Evolutionary conservation across 2,113 vertebrate species (phyloP).

Genomic region (Anseranas semipalmata): DNA sequence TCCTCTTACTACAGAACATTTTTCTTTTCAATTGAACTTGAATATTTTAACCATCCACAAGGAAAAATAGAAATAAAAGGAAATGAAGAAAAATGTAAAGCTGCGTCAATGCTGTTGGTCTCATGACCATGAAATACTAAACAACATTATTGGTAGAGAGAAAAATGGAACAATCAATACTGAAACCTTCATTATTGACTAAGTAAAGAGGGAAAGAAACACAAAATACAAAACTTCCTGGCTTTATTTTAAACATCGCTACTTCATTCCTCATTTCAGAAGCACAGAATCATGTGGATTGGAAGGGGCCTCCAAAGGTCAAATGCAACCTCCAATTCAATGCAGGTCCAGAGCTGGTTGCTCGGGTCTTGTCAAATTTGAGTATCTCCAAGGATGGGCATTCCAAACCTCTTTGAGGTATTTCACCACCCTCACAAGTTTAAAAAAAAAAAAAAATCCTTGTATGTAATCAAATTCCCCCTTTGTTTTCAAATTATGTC

Average conservation of each 20-base stretch:
- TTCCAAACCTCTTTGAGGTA: neutral
- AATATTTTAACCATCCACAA: neutral
- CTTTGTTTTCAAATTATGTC: neutral
- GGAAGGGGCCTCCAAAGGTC: neutral
- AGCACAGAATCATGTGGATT: neutral
- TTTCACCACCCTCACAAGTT: neutral
- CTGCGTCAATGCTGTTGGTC: neutral
- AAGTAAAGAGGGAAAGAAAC: neutral
- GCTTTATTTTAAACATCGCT: neutral
- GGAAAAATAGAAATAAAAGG: neutral
- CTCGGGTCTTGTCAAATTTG: neutral
- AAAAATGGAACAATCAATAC: neutral
- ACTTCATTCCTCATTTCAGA: neutral
- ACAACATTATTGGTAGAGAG: neutral
- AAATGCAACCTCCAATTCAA: neutral
- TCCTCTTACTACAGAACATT: neutral
- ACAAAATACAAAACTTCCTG: neutral
- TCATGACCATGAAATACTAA: neutral
- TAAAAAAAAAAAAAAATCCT: neutral
- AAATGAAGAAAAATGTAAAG: neutral
- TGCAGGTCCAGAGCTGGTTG: neutral
- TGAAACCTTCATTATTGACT: neutral
- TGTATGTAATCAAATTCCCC: neutral
- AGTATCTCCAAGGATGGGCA: neutral
- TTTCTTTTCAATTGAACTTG: neutral